phyloP scores from a whole-genome alignment of 1,140 invertebrate species.

The Tyrophagus putrescentiae region DNA sequence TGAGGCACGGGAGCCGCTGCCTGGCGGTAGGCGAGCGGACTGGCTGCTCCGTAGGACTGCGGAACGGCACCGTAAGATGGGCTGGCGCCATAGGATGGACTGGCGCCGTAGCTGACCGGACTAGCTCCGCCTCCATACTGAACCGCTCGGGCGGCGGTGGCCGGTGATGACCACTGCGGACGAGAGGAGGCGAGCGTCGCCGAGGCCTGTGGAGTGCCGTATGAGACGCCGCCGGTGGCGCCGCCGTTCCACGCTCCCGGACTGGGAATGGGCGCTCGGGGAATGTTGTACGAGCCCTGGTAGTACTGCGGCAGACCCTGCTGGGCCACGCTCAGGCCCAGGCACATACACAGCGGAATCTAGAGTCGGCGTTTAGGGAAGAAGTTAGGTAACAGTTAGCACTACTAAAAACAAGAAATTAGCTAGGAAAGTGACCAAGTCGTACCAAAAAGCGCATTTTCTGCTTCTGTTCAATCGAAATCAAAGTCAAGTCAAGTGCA shows the following conservation, averaged over 20 bases:
- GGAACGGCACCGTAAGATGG: not conserved
- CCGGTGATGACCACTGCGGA: not conserved
- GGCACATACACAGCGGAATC: not conserved
- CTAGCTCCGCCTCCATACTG: not conserved
- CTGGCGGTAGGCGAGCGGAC: not conserved
- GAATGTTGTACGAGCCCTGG: conserved; percentile 7
- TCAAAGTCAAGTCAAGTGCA: not conserved
- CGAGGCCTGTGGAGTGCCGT: not conserved
- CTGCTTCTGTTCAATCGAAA: no score
- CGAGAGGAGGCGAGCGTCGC: not conserved
- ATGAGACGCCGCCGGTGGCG: not conserved
- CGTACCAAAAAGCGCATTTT: not conserved
- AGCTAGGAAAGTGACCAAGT: not conserved
- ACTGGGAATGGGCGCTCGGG: not conserved
- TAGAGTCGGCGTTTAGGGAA: not conserved
- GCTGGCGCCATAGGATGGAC: not conserved
- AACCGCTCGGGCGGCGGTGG: not conserved
- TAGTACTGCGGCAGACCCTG: not conserved
- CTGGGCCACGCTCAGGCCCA: conserved; percentile 6
- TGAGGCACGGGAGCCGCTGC: not conserved
- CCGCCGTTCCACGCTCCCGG: not conserved
- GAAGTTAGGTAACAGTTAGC: not conserved
- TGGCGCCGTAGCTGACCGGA: not conserved
- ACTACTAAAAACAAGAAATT: not conserved
- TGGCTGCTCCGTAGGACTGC: not conserved